A percentile compares a stretch with the other conserved stretches of the same genome.
These are phyloP conservation scores for Mastomys coucha DNA, from an alignment of 2,113 vertebrate genomes.

Conservation along the genomic window DNA sequence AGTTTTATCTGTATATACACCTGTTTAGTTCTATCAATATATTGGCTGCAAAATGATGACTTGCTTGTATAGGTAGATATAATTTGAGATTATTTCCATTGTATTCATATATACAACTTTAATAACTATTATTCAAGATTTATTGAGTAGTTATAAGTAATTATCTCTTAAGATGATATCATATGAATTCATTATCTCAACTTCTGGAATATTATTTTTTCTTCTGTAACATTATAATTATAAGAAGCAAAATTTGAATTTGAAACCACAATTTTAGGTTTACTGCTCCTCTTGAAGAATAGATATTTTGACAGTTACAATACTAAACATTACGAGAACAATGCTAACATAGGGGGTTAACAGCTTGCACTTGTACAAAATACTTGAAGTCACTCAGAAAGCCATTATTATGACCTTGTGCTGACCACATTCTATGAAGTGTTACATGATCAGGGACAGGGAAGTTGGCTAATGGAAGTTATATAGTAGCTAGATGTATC, in stretches of 20 bases:
- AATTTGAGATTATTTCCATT: not conserved
- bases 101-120: not conserved
- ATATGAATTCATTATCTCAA: not conserved
- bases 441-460: conserved; percentile 94
- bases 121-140: not conserved
- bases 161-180: not conserved
- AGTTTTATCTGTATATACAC: not conserved
- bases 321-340: conserved; percentile 83
- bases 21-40: not conserved
- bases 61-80: not conserved
- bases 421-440: conserved; percentile 92
- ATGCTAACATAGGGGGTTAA: conserved; percentile 89
- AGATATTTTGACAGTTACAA: conserved; percentile 85
- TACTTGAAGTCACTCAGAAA: conserved; percentile 90
- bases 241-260: conserved; percentile 47
- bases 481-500: conserved; percentile 95
- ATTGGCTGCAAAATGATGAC: not conserved
- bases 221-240: not conserved
- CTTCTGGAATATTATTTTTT: not conserved
- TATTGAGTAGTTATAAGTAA: not conserved
- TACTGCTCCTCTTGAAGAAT: conserved; percentile 72
- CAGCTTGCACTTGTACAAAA: conserved; percentile 87
- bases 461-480: conserved; percentile 95
- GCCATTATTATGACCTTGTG: conserved; percentile 93
- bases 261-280: conserved; percentile 66